Evolutionary conservation across 1,140 invertebrate species (phyloP).

Genomic region (Saccostrea glomerata): DNA sequence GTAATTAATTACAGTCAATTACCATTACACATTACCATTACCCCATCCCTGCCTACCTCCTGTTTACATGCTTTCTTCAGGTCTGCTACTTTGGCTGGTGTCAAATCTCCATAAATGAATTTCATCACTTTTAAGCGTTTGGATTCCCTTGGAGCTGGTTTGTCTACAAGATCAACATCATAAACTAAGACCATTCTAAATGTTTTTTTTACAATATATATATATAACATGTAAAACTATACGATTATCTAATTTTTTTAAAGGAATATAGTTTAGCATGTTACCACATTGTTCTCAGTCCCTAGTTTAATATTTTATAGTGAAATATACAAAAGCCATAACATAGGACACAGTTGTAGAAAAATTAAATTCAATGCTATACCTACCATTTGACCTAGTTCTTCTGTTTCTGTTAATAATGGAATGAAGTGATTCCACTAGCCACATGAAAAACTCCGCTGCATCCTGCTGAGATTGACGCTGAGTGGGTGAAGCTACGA

Average conservation of each 20-base stretch:
- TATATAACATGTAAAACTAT: no score
- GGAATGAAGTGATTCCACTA: conserved; percentile 71
- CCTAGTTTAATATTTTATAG: no score
- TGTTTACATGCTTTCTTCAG: conserved; percentile 72
- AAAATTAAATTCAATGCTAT: not conserved
- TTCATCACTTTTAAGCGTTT: conserved; percentile 66
- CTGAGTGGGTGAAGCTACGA: conserved; percentile 65
- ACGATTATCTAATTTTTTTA: no score
- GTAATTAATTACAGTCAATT: no score
- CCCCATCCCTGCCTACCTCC: conserved; percentile 73
- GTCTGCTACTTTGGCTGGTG: conserved; percentile 65
- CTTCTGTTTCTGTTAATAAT: conserved; percentile 73
- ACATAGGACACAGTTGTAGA: no score
- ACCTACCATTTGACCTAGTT: conserved; percentile 39
- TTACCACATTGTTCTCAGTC: no score
- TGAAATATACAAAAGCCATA: no score
- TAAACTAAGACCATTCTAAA: no score
- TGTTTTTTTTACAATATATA: no score
- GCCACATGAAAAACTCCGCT: conserved; percentile 77
- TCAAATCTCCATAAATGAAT: conserved; percentile 76
- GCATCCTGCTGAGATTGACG: conserved; percentile 75
- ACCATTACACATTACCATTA: no score
- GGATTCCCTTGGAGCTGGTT: conserved; percentile 23
- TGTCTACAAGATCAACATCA: not conserved
- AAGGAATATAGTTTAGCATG: no score